Evolutionary conservation across 2,113 vertebrate genomes (phyloP), one percentile per base, ranked within the genome.

Genomic region (Dasypus novemcinctus): DNA sequence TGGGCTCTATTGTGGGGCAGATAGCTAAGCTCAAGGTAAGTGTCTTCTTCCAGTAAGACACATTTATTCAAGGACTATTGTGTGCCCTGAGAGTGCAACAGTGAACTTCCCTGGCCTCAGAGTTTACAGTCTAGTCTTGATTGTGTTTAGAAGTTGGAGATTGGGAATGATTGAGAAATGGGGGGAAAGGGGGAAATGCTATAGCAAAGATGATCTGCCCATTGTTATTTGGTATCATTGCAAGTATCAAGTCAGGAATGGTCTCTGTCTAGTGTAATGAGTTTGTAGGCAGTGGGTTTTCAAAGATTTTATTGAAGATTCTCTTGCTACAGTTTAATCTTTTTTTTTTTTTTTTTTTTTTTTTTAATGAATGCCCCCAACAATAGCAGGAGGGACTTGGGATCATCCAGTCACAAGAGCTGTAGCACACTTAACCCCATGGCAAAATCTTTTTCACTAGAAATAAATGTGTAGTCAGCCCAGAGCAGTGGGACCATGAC

Each of bases 1-100:
- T 99, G 97, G 99, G 99, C 89, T 98, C 98, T 0, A 96, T 99
- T 21, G 99, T 98, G 87, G 99, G 99, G 5, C 99, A 99, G 97
- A 98, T 99, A 0, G 99, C 98, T 31, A 99, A 99, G 98, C 98
- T 99, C 69, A 99, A 98, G 96, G 99, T 99, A 92, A 97, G 98
- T 96, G 69, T 76, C 68, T 52, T 74, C 49, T 36, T 75, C 71
- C 15, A 46, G 21, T 6, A 36, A 49, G 57, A 54, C 2, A 43
- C 23, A 18, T 49, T 31, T 6, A 29, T 66, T 59, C 23, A 14
- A 2, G 46, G 29, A 43, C 54, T 75, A 29, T 18, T 0, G 20
- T 7, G 27, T 31, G 10, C 27, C 1, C 2, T 52, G 61, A 33
- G 59, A 43, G n/a, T 8, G 18, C 36, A 63, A 33, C 46, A 6